A percentile compares a stretch with the other conserved stretches of the same genome.
Conservation (phyloP, 2,113 vertebrate genomes). For the human region DNA sequence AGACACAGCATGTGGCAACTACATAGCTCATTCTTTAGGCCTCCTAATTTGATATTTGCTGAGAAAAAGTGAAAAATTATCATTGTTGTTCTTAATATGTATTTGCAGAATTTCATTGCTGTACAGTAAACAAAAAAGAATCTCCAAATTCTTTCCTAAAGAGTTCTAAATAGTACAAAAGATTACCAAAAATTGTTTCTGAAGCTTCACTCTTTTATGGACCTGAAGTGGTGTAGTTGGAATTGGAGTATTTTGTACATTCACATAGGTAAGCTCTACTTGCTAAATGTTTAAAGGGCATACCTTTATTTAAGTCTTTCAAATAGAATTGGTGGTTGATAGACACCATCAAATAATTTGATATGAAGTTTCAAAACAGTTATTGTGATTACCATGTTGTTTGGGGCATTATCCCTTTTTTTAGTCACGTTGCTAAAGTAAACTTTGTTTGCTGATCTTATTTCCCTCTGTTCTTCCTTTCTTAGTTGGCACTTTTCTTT, state of each 20-base stretch:
- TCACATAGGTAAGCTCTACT: neutral
- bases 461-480: neutral
- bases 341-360: neutral
- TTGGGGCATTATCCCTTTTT: neutral
- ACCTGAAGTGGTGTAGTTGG: neutral
- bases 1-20: neutral
- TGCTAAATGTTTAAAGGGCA: neutral
- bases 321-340: conserved; percentile 5
- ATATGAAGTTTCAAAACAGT: neutral
- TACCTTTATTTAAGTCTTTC: neutral
- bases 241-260: neutral
- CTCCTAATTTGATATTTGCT: neutral
- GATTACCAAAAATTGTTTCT: neutral
- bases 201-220: neutral
- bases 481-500: neutral
- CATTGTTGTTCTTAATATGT: neutral
- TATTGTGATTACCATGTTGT: neutral
- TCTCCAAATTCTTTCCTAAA: neutral
- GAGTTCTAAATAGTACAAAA: neutral
- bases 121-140: neutral
- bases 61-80: neutral
- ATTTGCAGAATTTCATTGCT: neutral
- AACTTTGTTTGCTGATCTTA: neutral
- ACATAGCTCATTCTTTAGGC: neutral
- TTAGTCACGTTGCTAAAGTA: neutral